Evolutionary conservation across 2,797 vertebrate genomes (phyloP).

Genomic region (Amphiprion clarkii): DNA sequence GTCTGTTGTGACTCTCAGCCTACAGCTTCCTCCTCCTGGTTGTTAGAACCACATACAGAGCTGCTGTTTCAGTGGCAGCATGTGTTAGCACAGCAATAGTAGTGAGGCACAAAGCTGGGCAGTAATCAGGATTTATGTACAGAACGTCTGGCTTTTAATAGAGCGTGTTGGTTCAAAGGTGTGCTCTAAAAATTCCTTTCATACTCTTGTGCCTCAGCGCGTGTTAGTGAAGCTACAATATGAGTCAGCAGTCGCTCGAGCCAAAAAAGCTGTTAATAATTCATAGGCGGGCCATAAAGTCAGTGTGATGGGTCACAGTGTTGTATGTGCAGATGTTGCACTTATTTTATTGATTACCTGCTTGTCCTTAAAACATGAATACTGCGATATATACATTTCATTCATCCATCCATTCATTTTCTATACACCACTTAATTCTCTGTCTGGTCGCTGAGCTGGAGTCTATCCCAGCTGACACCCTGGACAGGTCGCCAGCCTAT

Average conservation of each 20-base stretch:
- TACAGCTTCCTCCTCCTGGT: background rate
- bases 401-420: too few species aligned
- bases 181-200: background rate
- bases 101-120: background rate
- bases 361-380: too few species aligned
- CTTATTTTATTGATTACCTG: background rate
- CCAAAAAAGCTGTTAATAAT: background rate
- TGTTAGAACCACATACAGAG: background rate
- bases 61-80: too few species aligned
- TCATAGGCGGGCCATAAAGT: conserved; percentile 1
- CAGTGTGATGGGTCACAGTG: background rate
- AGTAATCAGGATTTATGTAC: background rate
- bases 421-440: too few species aligned
- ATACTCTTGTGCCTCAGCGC: background rate
- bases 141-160: background rate
- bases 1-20: background rate
- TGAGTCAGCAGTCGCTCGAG: background rate
- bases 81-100: too few species aligned
- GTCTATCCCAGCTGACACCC: too few species aligned
- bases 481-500: too few species aligned
- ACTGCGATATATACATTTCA: background rate
- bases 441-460: too few species aligned
- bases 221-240: background rate
- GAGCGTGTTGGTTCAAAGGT: background rate
- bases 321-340: conserved; percentile 1